phyloP scores from a whole-genome alignment of 2,797 vertebrate species.

The Champsocephalus esox region DNA sequence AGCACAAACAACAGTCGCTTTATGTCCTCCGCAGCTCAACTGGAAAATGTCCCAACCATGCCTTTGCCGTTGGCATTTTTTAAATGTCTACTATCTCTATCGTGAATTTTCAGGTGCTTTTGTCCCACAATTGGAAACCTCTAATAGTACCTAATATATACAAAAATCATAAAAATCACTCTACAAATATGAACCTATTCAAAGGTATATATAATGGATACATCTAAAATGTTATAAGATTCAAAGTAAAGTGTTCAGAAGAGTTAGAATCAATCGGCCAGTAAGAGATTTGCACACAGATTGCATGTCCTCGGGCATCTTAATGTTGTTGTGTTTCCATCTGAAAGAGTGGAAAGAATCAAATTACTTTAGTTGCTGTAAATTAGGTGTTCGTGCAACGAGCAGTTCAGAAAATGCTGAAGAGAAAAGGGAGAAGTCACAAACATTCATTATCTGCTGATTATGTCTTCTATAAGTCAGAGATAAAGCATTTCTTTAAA shows the following conservation, averaged over 20 bases:
- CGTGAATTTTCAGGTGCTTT: not conserved
- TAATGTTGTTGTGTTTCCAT: slow-evolving; percentile 12
- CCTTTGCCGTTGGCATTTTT: slow-evolving; percentile 6
- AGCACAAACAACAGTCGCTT: slow-evolving; percentile 65
- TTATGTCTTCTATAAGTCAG: not conserved
- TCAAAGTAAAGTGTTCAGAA: not conserved
- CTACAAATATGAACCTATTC: not conserved
- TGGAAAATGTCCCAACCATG: slow-evolving; percentile 54
- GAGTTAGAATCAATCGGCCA: too few species aligned
- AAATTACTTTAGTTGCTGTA: not conserved
- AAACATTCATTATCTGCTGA: not conserved
- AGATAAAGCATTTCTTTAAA: not conserved
- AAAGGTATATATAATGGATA: not conserved
- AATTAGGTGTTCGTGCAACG: not conserved
- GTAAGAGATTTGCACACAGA: not conserved
- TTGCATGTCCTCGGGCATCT: not conserved
- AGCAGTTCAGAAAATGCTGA: not conserved
- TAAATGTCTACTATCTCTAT: not conserved
- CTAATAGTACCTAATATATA: not conserved
- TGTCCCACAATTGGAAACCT: not conserved
- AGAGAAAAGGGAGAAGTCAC: not conserved
- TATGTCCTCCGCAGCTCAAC: slow-evolving; percentile 55
- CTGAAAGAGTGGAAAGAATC: slow-evolving; percentile 1
- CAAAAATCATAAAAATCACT: not conserved
- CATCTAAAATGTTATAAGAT: not conserved